Base-by-base conservation (phyloP, 2,113 vertebrate species). In the Eolophus roseicapilla region DNA sequence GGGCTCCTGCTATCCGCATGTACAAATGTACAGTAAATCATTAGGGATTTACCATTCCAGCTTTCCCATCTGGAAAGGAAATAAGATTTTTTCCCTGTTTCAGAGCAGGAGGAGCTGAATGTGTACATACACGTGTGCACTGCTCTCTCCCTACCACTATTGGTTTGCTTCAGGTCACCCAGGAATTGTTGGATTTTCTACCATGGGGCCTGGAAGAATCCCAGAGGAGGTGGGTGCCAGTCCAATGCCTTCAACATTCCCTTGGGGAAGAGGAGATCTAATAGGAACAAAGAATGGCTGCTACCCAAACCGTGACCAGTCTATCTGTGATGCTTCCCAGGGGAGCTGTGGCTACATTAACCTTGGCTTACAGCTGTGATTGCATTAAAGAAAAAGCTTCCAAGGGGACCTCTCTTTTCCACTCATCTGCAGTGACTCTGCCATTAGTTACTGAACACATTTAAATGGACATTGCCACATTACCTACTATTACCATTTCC, bases 111-210 rank as follows among this genome's bases (percentile, higher is more conserved):
- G 21, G 13, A 76, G 13, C 13, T 82, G 39, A 85, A 43, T 1
- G 1, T 6, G 10, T 35, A 43, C 11, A 23, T 24, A 41, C 1
- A 0, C 0, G 1, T 1, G 1, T 52, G 13, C 23, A 31, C 6
- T 21, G 33, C 21, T 67, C 52, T 63, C 9, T 3, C 9, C 15
- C 7, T 41, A 44, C 11, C 50, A 13, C 35, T 64, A 25, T 18
- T 50, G 43, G 37, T 64, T 91, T 47, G 18, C 13, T 33, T n/a
- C 28, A 44, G 31, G 16, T 59, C 23, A 46, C 28, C 15, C 21
- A 35, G 10, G 13, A 69, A 62, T 25, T 74, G 17, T 24, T 78
- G 35, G 6, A 33, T 46, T 43, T 80, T 60, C 60, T 31, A 20
- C 33, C 17, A 19, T 2, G 0, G 33, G n/a, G 4, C 24, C 41